Evolutionary conservation across 2,797 vertebrate species (phyloP), one percentile per base, ranked within the genome.

Genomic region (Macroramphosus scolopax): DNA sequence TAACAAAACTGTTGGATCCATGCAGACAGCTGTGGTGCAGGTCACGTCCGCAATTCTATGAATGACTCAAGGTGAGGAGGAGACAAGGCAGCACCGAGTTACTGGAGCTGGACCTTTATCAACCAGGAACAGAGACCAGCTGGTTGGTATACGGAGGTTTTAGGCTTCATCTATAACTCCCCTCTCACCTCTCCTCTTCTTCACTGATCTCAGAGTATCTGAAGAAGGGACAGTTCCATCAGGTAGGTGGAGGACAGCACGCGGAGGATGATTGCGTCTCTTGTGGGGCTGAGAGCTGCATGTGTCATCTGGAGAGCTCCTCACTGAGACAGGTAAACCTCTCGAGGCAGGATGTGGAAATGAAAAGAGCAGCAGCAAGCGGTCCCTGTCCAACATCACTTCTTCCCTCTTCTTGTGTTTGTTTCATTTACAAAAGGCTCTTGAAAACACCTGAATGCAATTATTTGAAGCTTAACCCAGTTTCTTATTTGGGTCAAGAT

Each of bases 101-200:
- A 1, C 10, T 1, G 25, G 33, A 48, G 24, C 18, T 24, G 25
- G 18, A 31, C 14, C 6, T 10, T 56, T 37, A 58, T 71, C 68
- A 78, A 78, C 22, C 48, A 61, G 5, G 49, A 60, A 53, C 37
- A 17, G 49, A 6, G 4, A 53, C 49, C 7, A 25, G 60, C 25
- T 24, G n/a, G n/a, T 34, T 6, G 1, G 6, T 32, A 17, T 69
- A 51, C 49, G 58, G 28, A 31, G n/a, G n/a, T n/a, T 14, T 47
- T 13, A 3, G 13, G 31, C 30, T 55, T 26, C 6, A 33, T 71
- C 30, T 71, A 63, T 69, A 3, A 45, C 43, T 5, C 11, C 12
- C 5, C n/a, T 41, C 13, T 22, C 1, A 7, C 34, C 1, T 45
- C 15, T 33, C 11, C 17, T 54, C 29, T 17, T 37, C 32, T n/a